phyloP scores from a whole-genome alignment of 2,113 vertebrate genomes.

The Podiceps cristatus region DNA sequence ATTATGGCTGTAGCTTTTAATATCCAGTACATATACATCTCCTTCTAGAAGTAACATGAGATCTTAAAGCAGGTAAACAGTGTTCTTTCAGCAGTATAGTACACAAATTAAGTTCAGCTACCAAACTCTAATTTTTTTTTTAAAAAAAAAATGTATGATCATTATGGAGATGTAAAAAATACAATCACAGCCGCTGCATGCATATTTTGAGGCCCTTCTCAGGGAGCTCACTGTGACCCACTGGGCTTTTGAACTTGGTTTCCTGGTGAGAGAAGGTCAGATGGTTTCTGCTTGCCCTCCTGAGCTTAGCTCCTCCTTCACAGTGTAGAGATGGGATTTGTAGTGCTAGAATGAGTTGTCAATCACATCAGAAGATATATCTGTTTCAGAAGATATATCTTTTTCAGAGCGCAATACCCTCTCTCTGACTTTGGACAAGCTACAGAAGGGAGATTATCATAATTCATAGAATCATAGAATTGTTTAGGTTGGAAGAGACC shows the following conservation, averaged over 20 bases:
- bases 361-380: background rate
- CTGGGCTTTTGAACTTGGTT: background rate
- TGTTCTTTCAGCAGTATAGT: background rate
- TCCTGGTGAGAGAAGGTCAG: background rate
- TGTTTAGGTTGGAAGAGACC: no score
- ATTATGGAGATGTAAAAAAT: background rate
- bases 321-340: background rate
- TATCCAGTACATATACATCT: background rate
- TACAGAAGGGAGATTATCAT: background rate
- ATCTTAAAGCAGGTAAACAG: conserved; percentile 25
- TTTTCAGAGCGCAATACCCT: background rate
- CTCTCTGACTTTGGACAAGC: background rate
- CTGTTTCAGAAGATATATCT: background rate
- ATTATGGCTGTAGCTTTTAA: background rate
- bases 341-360: background rate
- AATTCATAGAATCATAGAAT: no score
- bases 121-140: conserved; percentile 18
- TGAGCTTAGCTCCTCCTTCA: background rate
- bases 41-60: background rate
- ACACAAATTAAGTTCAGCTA: conserved; percentile 11
- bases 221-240: background rate
- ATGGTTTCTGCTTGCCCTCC: background rate
- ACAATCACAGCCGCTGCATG: background rate
- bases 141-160: background rate
- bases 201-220: background rate